Evolutionary conservation across 2,888 invertebrate species (phyloP).

Genomic region (Mimachlamys varia): DNA sequence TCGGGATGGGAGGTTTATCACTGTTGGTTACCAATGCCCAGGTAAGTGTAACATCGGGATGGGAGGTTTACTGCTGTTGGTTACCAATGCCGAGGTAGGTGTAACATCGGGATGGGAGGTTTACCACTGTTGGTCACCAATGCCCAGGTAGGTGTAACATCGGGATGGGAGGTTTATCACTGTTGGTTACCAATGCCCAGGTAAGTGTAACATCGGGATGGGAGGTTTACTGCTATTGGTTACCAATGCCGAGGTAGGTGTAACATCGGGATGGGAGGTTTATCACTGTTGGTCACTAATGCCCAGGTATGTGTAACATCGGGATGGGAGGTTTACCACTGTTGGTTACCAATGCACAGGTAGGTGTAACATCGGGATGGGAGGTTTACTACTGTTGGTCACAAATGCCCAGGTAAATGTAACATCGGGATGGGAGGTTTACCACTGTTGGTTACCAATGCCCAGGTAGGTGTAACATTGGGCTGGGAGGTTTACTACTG

Average conservation of each 20-base stretch:
- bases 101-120: slow-evolving; percentile 69
- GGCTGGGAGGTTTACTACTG: slow-evolving; percentile 67
- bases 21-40: slow-evolving; percentile 69
- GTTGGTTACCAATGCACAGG: slow-evolving; percentile 70
- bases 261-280: slow-evolving; percentile 69
- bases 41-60: slow-evolving; percentile 66
- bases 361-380: slow-evolving; percentile 65
- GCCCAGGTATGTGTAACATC: slow-evolving; percentile 66
- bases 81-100: slow-evolving; percentile 70
- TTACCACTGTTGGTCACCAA: slow-evolving; percentile 69
- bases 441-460: slow-evolving; percentile 68
- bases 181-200: slow-evolving; percentile 70
- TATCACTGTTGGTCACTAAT: slow-evolving; percentile 68
- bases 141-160: slow-evolving; percentile 67
- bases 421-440: slow-evolving; percentile 70
- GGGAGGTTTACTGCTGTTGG: slow-evolving; percentile 67
- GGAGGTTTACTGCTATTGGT: slow-evolving; percentile 69
- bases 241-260: slow-evolving; percentile 69
- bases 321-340: slow-evolving; percentile 69
- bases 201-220: slow-evolving; percentile 65
- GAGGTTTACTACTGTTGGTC: slow-evolving; percentile 67
- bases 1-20: slow-evolving; percentile 70
- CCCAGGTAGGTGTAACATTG: slow-evolving; percentile 68
- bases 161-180: slow-evolving; percentile 68
- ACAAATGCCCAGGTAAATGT: slow-evolving; percentile 70